Evolutionary conservation across 1,140 invertebrate species (phyloP).

Genomic region (Platorchestia sp.): DNA sequence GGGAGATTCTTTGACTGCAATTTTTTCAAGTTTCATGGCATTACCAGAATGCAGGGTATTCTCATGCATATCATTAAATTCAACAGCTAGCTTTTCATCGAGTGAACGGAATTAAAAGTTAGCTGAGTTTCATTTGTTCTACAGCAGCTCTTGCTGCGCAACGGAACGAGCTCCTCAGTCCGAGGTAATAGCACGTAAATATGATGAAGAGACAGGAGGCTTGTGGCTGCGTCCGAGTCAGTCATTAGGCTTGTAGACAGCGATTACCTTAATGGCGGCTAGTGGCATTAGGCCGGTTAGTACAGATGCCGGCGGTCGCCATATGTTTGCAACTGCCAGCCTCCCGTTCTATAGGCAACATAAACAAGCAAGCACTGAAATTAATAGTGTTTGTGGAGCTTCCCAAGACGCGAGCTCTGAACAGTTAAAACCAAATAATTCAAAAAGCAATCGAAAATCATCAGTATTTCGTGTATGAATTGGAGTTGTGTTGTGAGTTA

Average conservation of each 20-base stretch:
- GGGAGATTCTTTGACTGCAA: too few relatives aligned
- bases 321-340: neutral
- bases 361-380: neutral
- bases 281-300: conserved; percentile 52
- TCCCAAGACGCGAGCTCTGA: neutral
- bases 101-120: neutral
- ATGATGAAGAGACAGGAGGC: neutral
- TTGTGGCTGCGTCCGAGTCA: conserved; percentile 34
- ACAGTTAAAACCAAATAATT: neutral
- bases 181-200: neutral
- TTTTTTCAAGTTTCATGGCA: neutral
- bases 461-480: too few relatives aligned
- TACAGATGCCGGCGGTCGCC: conserved; percentile 8
- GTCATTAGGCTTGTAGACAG: conserved; percentile 42
- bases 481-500: too few relatives aligned
- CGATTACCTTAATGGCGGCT: conserved; percentile 49
- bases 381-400: neutral
- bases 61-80: neutral
- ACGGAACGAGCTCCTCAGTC: neutral
- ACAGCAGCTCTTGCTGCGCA: neutral
- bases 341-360: neutral
- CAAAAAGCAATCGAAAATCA: too few relatives aligned
- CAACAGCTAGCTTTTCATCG: neutral
- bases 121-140: neutral
- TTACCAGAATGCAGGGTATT: neutral